Percentiles rank a stretch among this genome's conserved stretches.
These are phyloP conservation scores for Phengaris alcon DNA, from an alignment of 2,888 invertebrate species.

Conservation along the genomic window DNA sequence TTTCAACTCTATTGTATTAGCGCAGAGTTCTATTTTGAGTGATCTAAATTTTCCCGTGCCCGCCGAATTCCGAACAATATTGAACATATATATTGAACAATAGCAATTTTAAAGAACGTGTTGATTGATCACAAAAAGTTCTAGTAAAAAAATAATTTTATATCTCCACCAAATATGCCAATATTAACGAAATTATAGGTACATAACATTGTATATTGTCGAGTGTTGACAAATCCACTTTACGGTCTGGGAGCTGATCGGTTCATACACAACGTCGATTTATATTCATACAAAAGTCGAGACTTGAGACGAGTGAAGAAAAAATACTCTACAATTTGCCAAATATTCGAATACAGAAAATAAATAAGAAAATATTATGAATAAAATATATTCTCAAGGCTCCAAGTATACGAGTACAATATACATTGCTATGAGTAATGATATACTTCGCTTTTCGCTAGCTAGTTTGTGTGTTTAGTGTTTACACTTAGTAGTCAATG, in stretches of 20 bases:
- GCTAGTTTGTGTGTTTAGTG: too few species aligned
- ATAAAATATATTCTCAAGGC: constrained; percentile 18
- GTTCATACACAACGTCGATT: constrained; percentile 16
- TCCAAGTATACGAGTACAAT: too few species aligned
- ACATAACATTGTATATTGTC: constrained; percentile 10
- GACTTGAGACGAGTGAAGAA: background rate
- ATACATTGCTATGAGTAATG: background rate
- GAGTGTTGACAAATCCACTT: constrained; percentile 13
- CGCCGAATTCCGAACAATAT: too few species aligned
- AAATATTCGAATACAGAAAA: constrained; percentile 15
- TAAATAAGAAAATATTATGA: constrained; percentile 25
- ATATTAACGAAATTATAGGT: background rate
- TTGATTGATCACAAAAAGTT: background rate
- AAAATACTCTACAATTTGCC: constrained; percentile 15
- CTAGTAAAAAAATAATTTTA: background rate
- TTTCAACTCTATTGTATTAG: too few species aligned
- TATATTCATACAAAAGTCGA: constrained; percentile 28
- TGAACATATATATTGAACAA: too few species aligned
- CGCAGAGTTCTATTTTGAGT: too few species aligned
- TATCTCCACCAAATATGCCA: background rate
- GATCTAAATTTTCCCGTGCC: too few species aligned
- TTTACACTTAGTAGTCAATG: background rate
- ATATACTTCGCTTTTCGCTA: background rate
- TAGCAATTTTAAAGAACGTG: too few species aligned
- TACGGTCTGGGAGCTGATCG: constrained; percentile 19